Percentiles rank a stretch among this genome's conserved stretches.
Conservation (phyloP, 2,888 invertebrate species). For the Drosophila subquinaria region DNA sequence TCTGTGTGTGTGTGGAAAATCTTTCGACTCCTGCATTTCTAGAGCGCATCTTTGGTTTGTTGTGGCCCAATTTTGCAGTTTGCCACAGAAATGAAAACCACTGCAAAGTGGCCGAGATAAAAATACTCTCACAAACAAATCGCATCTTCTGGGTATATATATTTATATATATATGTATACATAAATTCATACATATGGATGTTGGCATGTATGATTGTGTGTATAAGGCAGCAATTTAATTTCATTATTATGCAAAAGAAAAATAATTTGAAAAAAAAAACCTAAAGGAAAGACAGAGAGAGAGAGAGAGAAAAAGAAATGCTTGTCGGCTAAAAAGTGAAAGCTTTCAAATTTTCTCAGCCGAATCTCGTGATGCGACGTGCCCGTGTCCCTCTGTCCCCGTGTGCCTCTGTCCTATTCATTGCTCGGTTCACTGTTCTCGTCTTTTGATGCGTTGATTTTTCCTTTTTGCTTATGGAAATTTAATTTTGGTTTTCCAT, state of each 20-base stretch:
- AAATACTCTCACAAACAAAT: slow-evolving; percentile 43
- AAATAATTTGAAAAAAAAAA: slow-evolving; percentile 21
- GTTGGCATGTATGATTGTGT: slow-evolving; percentile 13
- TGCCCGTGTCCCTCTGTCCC: slow-evolving; percentile 6
- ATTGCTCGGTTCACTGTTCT: slow-evolving; percentile 26
- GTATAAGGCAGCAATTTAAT: slow-evolving; percentile 63
- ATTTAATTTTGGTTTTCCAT: slow-evolving; percentile 58
- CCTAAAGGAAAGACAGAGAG: slow-evolving; percentile 3
- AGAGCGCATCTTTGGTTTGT: slow-evolving; percentile 23
- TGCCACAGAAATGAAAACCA: slow-evolving; percentile 33
- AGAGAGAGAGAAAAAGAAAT: neutral
- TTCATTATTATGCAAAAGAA: slow-evolving; percentile 69
- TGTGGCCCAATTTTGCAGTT: slow-evolving; percentile 33
- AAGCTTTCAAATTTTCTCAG: slow-evolving; percentile 55
- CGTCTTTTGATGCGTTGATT: slow-evolving; percentile 43
- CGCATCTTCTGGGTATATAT: slow-evolving; percentile 25
- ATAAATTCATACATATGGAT: neutral
- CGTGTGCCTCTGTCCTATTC: neutral
- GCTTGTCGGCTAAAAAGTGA: slow-evolving; percentile 59
- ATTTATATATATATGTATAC: neutral
- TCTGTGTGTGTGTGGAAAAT: slow-evolving; percentile 2
- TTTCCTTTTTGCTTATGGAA: slow-evolving; percentile 56
- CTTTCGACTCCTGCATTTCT: slow-evolving; percentile 4
- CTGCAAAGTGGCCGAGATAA: slow-evolving; percentile 43
- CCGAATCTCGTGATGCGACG: slow-evolving; percentile 18